A percentile compares a stretch with the other conserved stretches of the same genome.
phyloP scores from a whole-genome alignment of 35 echinoderm and acorn worm species.

The Apostichopus californicus region DNA sequence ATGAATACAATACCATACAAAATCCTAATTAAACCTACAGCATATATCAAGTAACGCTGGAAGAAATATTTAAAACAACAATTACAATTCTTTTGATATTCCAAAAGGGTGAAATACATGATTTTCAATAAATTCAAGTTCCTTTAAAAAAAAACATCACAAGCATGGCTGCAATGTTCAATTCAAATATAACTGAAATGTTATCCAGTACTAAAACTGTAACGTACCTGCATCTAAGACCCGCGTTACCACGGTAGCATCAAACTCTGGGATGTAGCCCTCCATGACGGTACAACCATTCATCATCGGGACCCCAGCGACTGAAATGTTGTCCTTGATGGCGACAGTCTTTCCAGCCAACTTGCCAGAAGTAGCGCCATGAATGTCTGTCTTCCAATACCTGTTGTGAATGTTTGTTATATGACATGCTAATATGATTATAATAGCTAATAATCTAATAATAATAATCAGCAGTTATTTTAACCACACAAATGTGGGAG shows the following conservation, averaged over 20 bases:
- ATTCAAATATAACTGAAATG: neutral
- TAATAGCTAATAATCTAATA: too few species aligned
- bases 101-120: too few species aligned
- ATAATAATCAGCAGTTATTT: too few species aligned
- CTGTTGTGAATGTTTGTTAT: constrained; percentile 14
- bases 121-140: neutral
- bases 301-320: constrained; percentile 85
- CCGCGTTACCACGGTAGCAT: constrained; percentile 79
- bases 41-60: too few species aligned
- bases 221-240: constrained; percentile 74
- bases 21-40: too few species aligned
- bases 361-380: constrained; percentile 67
- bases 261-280: constrained; percentile 75
- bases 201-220: too few species aligned
- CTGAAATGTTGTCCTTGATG: constrained; percentile 75
- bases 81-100: too few species aligned
- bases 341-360: constrained; percentile 66
- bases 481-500: too few species aligned
- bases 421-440: too few species aligned
- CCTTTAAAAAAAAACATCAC: neutral
- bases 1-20: too few species aligned
- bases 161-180: neutral
- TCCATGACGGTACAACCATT: constrained; percentile 56
- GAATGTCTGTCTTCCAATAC: constrained; percentile 72
- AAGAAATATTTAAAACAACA: too few species aligned